Evolutionary conservation across 2,888 invertebrate species (phyloP).

Genomic region (Omphaloscelis lunosa): DNA sequence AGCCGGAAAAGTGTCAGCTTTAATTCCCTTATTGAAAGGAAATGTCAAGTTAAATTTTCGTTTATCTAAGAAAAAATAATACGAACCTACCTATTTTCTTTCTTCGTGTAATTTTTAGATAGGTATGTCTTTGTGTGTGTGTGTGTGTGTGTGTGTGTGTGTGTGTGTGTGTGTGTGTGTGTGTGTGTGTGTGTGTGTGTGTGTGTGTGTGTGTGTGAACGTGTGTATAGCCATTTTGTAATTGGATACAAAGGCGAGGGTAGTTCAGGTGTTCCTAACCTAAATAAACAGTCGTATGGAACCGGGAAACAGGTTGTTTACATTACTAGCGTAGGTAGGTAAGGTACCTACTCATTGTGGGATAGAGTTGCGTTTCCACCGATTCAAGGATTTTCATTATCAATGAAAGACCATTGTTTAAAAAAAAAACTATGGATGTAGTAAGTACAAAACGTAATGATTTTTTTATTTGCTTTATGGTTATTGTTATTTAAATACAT

Average conservation of each 20-base stretch:
- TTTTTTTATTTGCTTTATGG: neutral
- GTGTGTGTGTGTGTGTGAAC: neutral
- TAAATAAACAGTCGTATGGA: slow-evolving; percentile 58
- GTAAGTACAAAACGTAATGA: neutral
- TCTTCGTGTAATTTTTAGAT: neutral
- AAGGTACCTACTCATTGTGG: neutral
- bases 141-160: neutral
- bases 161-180: neutral
- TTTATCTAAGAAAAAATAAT: neutral
- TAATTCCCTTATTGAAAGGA: slow-evolving; percentile 4
- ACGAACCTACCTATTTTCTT: neutral
- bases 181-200: neutral
- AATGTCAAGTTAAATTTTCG: neutral
- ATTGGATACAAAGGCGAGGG: slow-evolving; percentile 50
- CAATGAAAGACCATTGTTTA: neutral
- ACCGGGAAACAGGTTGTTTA: slow-evolving; percentile 55
- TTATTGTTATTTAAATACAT: neutral
- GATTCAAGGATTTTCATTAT: neutral
- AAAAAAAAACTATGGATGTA: neutral
- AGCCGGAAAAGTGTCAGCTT: slow-evolving; percentile 22
- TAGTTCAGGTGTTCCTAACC: slow-evolving; percentile 43
- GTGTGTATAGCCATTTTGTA: slow-evolving; percentile 36
- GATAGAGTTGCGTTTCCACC: slow-evolving; percentile 21
- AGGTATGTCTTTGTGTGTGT: neutral
- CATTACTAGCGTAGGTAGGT: slow-evolving; percentile 28